These are phyloP conservation scores for Leucoraja ocellata DNA, from an alignment of 2,797 vertebrate genomes.

Conservation along the genomic window DNA sequence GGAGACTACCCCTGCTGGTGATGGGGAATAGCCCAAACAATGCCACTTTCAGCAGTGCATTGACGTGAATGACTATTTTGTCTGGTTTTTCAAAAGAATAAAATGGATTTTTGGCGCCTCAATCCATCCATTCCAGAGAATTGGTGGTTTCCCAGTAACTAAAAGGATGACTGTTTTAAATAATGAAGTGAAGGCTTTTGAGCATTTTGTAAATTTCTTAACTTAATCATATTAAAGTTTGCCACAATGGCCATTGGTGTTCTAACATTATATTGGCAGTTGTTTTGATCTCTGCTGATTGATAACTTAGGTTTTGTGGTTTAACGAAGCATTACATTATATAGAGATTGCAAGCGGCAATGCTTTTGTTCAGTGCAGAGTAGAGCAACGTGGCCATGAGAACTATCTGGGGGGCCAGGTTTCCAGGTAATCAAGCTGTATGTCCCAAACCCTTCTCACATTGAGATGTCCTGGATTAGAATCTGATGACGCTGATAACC, in stretches of 20 bases:
- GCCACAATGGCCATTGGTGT: slow-evolving; percentile 57
- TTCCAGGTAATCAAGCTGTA: slow-evolving; percentile 34
- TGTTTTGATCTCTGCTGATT: slow-evolving; percentile 72
- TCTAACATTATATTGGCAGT: slow-evolving; percentile 58
- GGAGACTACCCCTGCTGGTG: slow-evolving; percentile 66
- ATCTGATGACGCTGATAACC: not conserved
- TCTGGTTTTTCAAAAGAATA: slow-evolving; percentile 54
- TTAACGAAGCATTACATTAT: slow-evolving; percentile 62
- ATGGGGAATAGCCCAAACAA: slow-evolving; percentile 70
- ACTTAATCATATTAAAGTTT: slow-evolving; percentile 74
- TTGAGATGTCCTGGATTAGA: not conserved
- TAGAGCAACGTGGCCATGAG: slow-evolving; percentile 31
- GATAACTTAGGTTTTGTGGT: slow-evolving; percentile 70
- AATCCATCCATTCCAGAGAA: slow-evolving; percentile 58
- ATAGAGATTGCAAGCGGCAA: slow-evolving; percentile 23
- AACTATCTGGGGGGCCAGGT: slow-evolving; percentile 21
- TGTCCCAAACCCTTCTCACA: not conserved
- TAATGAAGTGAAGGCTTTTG: slow-evolving; percentile 42
- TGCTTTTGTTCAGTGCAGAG: slow-evolving; percentile 12
- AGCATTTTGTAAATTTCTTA: slow-evolving; percentile 69
- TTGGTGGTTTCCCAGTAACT: slow-evolving; percentile 57
- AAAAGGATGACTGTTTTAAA: slow-evolving; percentile 48
- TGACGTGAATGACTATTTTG: slow-evolving; percentile 56
- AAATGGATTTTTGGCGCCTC: slow-evolving; percentile 57
- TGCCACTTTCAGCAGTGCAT: slow-evolving; percentile 64